phyloP scores from a whole-genome alignment of 2,113 vertebrate genomes.

The Atherinomorus stipes region DNA sequence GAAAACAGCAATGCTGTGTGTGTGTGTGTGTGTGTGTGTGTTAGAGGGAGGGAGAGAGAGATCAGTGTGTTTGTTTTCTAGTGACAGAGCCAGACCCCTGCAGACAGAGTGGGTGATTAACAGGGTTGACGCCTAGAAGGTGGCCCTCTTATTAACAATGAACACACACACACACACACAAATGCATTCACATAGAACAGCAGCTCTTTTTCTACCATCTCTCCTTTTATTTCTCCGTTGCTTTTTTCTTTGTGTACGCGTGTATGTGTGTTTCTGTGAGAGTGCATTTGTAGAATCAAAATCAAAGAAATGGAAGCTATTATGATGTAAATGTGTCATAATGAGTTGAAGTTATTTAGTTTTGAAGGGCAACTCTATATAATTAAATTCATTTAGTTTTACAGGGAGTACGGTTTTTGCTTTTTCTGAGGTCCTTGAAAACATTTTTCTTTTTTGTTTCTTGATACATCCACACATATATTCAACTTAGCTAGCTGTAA shows the following conservation, averaged over 20 bases:
- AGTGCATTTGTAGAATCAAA: conserved; percentile 18
- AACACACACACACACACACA: conserved; percentile 48
- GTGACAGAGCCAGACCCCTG: conserved; percentile 74
- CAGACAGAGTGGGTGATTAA: conserved; percentile 81
- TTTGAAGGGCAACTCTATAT: neutral
- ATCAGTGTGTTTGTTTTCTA: conserved; percentile 74
- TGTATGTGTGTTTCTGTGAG: neutral
- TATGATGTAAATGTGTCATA: conserved; percentile 1
- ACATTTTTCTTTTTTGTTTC: neutral
- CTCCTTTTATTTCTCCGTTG: conserved; percentile 36
- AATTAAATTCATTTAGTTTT: neutral
- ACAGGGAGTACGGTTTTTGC: neutral
- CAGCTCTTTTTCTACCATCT: conserved; percentile 42
- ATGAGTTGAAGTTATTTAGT: neutral
- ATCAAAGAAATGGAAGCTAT: neutral
- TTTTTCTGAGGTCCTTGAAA: neutral
- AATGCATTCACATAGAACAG: conserved; percentile 32
- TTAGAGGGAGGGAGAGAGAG: conserved; percentile 17
- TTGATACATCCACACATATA: too few relatives aligned
- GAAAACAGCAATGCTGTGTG: conserved; percentile 35
- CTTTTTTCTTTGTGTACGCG: conserved; percentile 17
- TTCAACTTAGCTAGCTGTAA: neutral
- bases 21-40: conserved; percentile 3
- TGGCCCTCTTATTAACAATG: conserved; percentile 81
- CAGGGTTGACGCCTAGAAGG: conserved; percentile 78